phyloP scores from a whole-genome alignment of 2,888 invertebrate genomes.

The Eledona agricola region DNA sequence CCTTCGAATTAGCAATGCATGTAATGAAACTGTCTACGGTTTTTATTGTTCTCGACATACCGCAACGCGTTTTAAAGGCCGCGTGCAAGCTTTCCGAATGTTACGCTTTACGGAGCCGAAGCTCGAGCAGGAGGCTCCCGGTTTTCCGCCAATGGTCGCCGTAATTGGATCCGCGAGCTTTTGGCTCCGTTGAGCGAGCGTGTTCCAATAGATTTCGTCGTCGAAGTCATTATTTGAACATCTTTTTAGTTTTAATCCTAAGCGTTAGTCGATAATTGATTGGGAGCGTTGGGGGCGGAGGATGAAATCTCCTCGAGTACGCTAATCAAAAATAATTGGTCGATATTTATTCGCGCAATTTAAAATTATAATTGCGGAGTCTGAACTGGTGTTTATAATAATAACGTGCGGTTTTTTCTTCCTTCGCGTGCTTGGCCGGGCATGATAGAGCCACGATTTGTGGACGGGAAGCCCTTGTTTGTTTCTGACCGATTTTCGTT shows the following conservation, averaged over 20 bases:
- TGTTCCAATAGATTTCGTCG: too few species aligned
- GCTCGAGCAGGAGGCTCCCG: constrained; percentile 3
- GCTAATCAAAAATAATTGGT: constrained; percentile 17
- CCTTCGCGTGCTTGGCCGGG: constrained; percentile 40
- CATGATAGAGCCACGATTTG: constrained; percentile 33
- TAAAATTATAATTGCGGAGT: constrained; percentile 43
- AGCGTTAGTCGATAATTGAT: too few species aligned
- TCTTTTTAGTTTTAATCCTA: too few species aligned
- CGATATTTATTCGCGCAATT: constrained; percentile 39
- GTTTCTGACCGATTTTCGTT: constrained; percentile 47
- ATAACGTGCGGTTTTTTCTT: constrained; percentile 38
- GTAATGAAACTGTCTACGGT: constrained; percentile 37
- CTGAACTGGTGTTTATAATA: constrained; percentile 42
- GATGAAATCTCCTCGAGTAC: too few species aligned
- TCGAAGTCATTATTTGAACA: too few species aligned
- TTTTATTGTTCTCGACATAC: constrained; percentile 33
- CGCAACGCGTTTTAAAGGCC: constrained; percentile 12
- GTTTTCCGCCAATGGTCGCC: too few species aligned
- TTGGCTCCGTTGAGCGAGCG: too few species aligned
- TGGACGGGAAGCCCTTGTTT: constrained; percentile 8
- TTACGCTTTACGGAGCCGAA: constrained; percentile 3
- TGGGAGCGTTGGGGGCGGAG: too few species aligned
- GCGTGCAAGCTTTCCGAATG: constrained; percentile 8
- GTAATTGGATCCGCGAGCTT: too few species aligned
- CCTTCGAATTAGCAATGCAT: constrained; percentile 38